These are phyloP conservation scores for Platysternon megacephalum DNA, from an alignment of 2,113 vertebrate species.

Conservation along the genomic window DNA sequence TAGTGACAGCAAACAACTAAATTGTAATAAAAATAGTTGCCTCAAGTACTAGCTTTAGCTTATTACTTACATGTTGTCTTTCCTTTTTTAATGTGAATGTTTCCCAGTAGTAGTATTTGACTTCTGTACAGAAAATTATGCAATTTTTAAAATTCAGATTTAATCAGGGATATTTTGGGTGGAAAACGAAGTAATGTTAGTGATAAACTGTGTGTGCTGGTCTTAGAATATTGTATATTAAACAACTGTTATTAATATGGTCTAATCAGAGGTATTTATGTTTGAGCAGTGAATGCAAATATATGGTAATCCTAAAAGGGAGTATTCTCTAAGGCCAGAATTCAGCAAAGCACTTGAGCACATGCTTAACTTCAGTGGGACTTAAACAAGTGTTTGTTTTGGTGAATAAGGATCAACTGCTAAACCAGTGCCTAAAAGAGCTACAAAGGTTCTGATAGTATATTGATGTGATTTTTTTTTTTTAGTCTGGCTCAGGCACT, in stretches of 20 bases:
- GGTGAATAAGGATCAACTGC: neutral
- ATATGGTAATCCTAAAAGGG: neutral
- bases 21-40: constrained; percentile 20
- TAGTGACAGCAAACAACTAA: constrained; percentile 12
- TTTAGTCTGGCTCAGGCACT: rapidly evolving
- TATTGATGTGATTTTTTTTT: neutral
- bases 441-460: neutral
- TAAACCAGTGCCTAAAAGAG: neutral
- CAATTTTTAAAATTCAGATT: neutral
- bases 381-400: neutral
- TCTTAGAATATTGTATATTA: rapidly evolving
- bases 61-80: neutral
- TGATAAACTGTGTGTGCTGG: neutral
- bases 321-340: neutral
- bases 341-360: neutral
- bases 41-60: neutral
- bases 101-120: neutral
- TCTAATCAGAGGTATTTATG: neutral
- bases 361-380: neutral
- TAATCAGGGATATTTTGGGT: neutral
- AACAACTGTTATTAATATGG: rapidly evolving
- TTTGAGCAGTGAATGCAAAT: neutral
- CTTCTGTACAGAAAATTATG: neutral
- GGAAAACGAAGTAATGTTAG: neutral
- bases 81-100: neutral